These are phyloP conservation scores for Lithosia quadra DNA, from an alignment of 2,888 invertebrate genomes.

Conservation along the genomic window DNA sequence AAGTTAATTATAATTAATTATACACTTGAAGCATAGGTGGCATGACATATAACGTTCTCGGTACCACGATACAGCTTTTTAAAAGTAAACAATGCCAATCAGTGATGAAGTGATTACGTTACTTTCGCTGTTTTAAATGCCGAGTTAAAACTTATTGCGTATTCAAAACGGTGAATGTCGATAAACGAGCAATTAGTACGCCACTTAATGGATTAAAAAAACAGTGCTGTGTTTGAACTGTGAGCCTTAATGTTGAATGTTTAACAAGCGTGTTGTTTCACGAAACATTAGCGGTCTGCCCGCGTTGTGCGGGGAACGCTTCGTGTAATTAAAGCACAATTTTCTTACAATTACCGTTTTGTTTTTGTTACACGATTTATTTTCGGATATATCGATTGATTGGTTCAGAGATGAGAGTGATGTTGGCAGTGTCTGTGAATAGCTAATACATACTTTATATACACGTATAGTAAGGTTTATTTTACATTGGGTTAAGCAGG, in stretches of 20 bases:
- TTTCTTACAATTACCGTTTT: neutral
- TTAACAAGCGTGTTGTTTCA: constrained; percentile 10
- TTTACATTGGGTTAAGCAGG: no score
- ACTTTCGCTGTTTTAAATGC: constrained; percentile 10
- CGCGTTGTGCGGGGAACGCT: neutral
- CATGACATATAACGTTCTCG: no score
- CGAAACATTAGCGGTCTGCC: constrained; percentile 5
- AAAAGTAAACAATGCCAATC: neutral
- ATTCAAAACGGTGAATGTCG: constrained; percentile 40
- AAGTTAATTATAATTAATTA: no score
- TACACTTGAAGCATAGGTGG: neutral
- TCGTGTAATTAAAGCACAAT: neutral
- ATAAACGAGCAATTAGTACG: constrained; percentile 34
- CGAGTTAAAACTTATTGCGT: constrained; percentile 25
- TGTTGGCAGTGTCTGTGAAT: no score
- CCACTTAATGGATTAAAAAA: constrained; percentile 32
- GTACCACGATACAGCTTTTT: neutral
- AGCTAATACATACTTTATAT: no score
- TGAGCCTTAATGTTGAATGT: constrained; percentile 9
- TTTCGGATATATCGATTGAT: neutral
- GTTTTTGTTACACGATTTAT: neutral
- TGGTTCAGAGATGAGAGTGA: neutral
- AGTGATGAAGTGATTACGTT: neutral
- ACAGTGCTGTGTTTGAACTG: neutral
- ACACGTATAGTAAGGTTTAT: no score